These are phyloP conservation scores for Hydropsyche betteni DNA, from an alignment of 2,888 invertebrate genomes.

Conservation along the genomic window DNA sequence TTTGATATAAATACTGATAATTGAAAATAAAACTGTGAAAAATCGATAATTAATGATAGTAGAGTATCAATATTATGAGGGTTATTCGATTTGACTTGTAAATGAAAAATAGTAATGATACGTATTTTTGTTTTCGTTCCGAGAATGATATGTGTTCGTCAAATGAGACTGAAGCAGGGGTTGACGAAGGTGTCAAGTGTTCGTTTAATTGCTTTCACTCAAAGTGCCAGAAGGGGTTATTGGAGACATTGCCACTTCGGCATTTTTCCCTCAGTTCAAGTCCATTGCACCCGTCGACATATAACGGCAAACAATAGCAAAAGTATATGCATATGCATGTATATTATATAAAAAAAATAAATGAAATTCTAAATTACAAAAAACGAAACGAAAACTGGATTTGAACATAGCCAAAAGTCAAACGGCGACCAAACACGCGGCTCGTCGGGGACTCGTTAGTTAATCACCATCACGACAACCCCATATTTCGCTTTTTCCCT, in stretches of 20 bases:
- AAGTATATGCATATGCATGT: neutral
- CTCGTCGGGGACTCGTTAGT: no score
- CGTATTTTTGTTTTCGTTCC: constrained; percentile 13
- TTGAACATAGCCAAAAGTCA: no score
- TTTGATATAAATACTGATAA: neutral
- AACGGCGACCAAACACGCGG: no score
- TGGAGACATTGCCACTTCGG: constrained; percentile 13
- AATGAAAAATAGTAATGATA: constrained; percentile 1
- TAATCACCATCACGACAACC: no score
- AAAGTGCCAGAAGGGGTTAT: constrained; percentile 34
- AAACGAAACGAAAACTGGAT: no score
- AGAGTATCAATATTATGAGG: no score
- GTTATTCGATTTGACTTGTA: neutral
- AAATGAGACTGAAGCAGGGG: constrained; percentile 20
- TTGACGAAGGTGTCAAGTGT: constrained; percentile 43
- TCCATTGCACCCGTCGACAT: constrained; percentile 20
- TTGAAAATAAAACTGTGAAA: neutral
- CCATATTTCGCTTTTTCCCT: neutral
- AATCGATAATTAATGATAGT: neutral
- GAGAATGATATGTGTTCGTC: constrained; percentile 27
- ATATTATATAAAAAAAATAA: no score
- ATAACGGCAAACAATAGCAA: neutral
- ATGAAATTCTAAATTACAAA: no score
- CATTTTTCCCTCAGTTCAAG: constrained; percentile 22
- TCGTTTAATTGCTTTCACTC: constrained; percentile 43